phyloP scores from a whole-genome alignment of 2,113 vertebrate genomes.

The Lanius collurio region DNA sequence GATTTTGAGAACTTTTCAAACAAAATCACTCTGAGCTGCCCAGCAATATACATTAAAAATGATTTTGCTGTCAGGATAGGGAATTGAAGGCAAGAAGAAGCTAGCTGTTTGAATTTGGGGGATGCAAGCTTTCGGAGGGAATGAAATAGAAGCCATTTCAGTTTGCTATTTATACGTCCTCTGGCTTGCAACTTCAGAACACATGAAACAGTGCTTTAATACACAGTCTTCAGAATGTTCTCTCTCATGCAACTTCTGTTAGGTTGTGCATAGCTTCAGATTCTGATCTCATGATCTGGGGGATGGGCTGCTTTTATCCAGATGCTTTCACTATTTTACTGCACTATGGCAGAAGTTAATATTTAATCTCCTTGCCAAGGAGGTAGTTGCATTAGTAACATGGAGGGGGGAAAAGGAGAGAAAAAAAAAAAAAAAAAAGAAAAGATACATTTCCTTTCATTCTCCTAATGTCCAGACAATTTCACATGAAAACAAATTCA shows the following conservation, averaged over 20 bases:
- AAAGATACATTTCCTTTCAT: background rate
- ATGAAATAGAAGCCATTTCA: background rate
- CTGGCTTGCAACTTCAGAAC: conserved; percentile 12
- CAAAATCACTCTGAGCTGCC: background rate
- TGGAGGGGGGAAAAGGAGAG: background rate
- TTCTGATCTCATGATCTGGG: background rate
- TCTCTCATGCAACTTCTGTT: background rate
- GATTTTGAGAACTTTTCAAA: background rate
- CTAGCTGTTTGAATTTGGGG: conserved; percentile 23
- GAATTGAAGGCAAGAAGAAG: background rate
- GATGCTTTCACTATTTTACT: background rate
- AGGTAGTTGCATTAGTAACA: background rate
- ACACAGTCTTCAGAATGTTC: background rate
- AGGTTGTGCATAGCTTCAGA: background rate
- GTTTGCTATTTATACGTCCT: conserved; percentile 29
- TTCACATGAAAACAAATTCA: background rate
- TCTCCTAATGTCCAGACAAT: background rate
- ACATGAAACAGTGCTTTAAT: background rate
- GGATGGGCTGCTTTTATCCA: background rate
- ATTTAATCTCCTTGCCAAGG: background rate
- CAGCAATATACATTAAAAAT: background rate
- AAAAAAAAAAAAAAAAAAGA: background rate
- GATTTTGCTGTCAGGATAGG: background rate
- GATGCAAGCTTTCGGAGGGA: background rate
- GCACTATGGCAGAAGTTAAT: background rate